These are phyloP conservation scores for Netelia inedita DNA, from an alignment of 2,888 invertebrate species.

Conservation along the genomic window DNA sequence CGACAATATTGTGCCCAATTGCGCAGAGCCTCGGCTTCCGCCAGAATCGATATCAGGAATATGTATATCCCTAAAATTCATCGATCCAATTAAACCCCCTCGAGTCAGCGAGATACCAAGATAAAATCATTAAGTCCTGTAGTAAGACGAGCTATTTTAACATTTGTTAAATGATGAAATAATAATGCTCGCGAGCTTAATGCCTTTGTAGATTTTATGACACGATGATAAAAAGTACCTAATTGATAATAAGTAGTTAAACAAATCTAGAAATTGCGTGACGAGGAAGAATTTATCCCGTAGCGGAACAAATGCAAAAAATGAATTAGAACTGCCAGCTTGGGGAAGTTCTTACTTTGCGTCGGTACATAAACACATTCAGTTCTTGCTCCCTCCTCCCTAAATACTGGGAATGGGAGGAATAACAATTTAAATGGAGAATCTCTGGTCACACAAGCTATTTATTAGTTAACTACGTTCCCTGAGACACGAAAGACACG, in stretches of 20 bases:
- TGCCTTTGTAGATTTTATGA: constrained; percentile 59
- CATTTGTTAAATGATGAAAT: constrained; percentile 56
- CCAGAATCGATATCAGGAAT: constrained; percentile 30
- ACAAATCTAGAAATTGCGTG: not conserved
- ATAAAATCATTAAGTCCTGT: constrained; percentile 71
- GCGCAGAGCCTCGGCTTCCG: constrained; percentile 40
- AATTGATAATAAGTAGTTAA: not conserved
- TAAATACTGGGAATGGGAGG: no score
- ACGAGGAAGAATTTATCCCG: not conserved
- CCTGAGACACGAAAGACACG: no score
- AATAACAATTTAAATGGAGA: no score
- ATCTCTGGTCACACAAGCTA: no score
- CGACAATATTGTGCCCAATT: constrained; percentile 60
- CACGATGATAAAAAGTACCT: constrained; percentile 35
- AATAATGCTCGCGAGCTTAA: constrained; percentile 68
- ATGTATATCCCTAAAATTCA: constrained; percentile 20
- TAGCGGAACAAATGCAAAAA: not conserved
- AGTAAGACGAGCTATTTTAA: constrained; percentile 74
- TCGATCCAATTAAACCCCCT: constrained; percentile 17
- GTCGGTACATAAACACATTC: no score
- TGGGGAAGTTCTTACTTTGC: not conserved
- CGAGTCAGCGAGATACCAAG: not conserved
- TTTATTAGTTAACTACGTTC: no score
- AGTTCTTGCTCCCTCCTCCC: no score
- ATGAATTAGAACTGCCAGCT: not conserved